Evolutionary conservation across 2,888 invertebrate species (phyloP).

Genomic region (Rotaria macrura): DNA sequence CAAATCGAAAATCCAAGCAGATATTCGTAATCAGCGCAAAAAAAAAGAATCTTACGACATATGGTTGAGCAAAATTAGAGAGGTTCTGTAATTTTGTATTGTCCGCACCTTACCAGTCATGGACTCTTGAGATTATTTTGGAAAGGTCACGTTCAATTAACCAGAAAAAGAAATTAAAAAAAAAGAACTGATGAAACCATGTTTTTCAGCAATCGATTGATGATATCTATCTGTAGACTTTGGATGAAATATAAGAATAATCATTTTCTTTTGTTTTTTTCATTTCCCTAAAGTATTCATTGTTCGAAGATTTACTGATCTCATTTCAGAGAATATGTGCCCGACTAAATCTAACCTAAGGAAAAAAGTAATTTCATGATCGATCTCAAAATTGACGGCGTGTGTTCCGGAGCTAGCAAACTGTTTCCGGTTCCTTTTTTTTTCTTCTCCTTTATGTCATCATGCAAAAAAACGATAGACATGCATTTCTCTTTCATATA

Average conservation of each 20-base stretch:
- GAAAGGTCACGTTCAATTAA: not conserved
- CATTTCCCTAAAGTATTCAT: not conserved
- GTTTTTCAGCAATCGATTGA: not conserved
- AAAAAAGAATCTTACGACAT: too few relatives aligned
- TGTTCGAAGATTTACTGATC: too few relatives aligned
- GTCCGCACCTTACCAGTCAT: not conserved
- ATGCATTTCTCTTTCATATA: not conserved
- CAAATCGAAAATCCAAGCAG: too few relatives aligned
- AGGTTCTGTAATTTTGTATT: too few relatives aligned
- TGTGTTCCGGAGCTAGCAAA: not conserved
- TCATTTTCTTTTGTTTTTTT: not conserved
- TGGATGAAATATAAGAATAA: not conserved
- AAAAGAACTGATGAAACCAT: not conserved
- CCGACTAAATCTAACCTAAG: not conserved
- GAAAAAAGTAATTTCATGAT: not conserved
- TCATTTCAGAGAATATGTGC: not conserved
- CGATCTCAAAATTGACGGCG: not conserved
- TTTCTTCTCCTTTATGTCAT: not conserved
- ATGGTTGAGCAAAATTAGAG: too few relatives aligned
- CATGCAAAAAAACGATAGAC: not conserved
- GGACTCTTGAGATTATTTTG: not conserved
- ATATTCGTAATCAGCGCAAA: too few relatives aligned
- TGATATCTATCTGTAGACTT: not conserved
- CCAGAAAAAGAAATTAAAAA: not conserved
- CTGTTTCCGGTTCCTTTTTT: conserved; percentile 3